Conservation (phyloP, 2,113 vertebrate genomes). For the Phyllopteryx taeniolatus region DNA sequence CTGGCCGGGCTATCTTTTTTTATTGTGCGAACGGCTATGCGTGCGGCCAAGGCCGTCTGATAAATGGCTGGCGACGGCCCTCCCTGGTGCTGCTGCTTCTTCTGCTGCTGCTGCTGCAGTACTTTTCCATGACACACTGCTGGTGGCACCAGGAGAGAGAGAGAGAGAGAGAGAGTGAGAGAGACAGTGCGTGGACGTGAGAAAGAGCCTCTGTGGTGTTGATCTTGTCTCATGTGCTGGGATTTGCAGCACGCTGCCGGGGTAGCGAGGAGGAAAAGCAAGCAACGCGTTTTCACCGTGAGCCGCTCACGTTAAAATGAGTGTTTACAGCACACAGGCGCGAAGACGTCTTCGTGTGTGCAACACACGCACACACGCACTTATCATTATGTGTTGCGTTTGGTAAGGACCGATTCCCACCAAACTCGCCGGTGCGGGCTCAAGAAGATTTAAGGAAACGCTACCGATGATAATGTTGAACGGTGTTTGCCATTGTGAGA, state of each 20-base stretch:
- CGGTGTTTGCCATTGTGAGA: too few relatives aligned
- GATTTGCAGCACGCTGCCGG: neutral
- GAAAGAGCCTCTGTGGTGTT: constrained; percentile 6
- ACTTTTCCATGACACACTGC: constrained; percentile 63
- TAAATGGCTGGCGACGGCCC: constrained; percentile 24
- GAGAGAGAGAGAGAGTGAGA: neutral
- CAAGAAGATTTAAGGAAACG: too few relatives aligned
- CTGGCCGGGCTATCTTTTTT: constrained; percentile 54
- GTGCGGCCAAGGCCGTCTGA: constrained; percentile 36
- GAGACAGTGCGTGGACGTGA: neutral
- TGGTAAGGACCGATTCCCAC: too few relatives aligned
- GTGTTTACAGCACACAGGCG: constrained; percentile 5
- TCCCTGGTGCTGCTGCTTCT: neutral
- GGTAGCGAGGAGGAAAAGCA: neutral
- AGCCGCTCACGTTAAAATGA: neutral
- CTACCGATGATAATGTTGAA: too few relatives aligned
- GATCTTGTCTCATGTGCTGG: constrained; percentile 1
- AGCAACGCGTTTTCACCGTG: neutral
- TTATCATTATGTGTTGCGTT: too few relatives aligned
- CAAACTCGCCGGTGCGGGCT: too few relatives aligned
- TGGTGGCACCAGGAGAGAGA: neutral
- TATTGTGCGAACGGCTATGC: constrained; percentile 29
- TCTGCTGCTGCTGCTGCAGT: constrained; percentile 38
- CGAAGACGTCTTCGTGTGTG: neutral
- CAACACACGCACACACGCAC: too few relatives aligned